Base-by-base conservation (phyloP, 2,888 invertebrate genomes). In the Copidosoma aretas region DNA sequence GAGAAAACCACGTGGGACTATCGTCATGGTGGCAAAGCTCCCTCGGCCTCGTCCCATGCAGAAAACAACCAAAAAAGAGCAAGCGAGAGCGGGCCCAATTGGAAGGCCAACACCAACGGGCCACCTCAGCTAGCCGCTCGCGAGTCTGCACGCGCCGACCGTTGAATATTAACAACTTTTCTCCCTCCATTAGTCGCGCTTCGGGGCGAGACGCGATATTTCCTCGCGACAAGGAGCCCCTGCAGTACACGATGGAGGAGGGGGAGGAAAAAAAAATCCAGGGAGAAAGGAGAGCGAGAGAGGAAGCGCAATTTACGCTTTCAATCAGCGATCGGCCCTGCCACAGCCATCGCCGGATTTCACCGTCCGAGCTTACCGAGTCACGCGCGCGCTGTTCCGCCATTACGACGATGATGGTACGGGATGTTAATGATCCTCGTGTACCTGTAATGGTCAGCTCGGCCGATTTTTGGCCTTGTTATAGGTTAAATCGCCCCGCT, bases 21-120 rank as follows among this genome's bases (percentile, higher is more conserved):
- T 32, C 8, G 32, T 32, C 32, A 32, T 5, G 32, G 8, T 32
- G 32, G 32, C 32, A 32, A 8, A 32, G 32, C 32, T 32, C 8
- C 32, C 32, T 32, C n/a, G n/a, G n/a, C n/a, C n/a, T n/a, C n/a
- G n/a, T n/a, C n/a, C n/a, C 32, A 32, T 32, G 8, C 32, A 73
- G 76, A 78, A 79, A 79, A 82, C 79, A 77, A 78, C 79, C 39
- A 80, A 77, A 81, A 81, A 81, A 82, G 80, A 79, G 81, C 81
- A 57, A 60, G 21, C 14, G 22, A 41, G 39, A 21, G 43, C 49
- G 66, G 63, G 78, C 77, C 78, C 80, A 79, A 82, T 82, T 83
- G 81, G 82, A 82, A 77, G 75, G 75, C 77, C 79, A 80, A 82
- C 82, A 82, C n/a, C n/a, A n/a, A 82, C 80, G 78, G 79, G 76